Evolutionary conservation across 2,888 invertebrate species (phyloP).

Genomic region (Pegoplata infirma): DNA sequence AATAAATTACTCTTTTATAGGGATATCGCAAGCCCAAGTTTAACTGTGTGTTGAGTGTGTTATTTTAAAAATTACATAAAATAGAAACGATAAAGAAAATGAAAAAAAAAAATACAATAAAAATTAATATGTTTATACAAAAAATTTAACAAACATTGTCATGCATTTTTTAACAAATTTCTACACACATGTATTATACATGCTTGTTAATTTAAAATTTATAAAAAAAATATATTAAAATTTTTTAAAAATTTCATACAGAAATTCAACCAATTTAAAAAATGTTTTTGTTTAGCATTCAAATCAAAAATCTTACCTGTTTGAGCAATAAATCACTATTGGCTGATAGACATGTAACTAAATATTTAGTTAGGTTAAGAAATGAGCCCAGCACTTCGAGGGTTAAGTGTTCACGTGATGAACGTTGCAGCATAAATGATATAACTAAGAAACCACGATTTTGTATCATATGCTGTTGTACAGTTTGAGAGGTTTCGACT

Average conservation of each 20-base stretch:
- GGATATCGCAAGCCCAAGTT: slow-evolving; percentile 77
- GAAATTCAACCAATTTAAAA: not conserved
- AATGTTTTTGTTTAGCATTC: not conserved
- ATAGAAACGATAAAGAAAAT: slow-evolving; percentile 52
- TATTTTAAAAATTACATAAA: slow-evolving; percentile 43
- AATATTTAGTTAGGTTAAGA: slow-evolving; percentile 93
- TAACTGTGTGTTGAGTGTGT: slow-evolving; percentile 70
- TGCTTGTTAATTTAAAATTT: slow-evolving; percentile 31
- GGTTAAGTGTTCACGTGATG: slow-evolving; percentile 94
- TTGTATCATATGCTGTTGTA: slow-evolving; percentile 99
- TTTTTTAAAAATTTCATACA: not conserved
- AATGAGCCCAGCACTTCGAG: slow-evolving; percentile 95
- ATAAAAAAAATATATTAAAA: slow-evolving; percentile 8
- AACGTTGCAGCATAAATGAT: slow-evolving; percentile 96
- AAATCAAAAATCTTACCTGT: slow-evolving; percentile 83
- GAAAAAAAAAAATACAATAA: slow-evolving; percentile 36
- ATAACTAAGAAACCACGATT: slow-evolving; percentile 99
- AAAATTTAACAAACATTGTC: slow-evolving; percentile 43
- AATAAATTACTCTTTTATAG: slow-evolving; percentile 75
- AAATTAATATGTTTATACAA: slow-evolving; percentile 18
- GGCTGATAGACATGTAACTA: slow-evolving; percentile 94
- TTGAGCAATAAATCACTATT: slow-evolving; percentile 94
- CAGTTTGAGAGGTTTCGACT: slow-evolving; percentile 97
- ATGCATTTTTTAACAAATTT: slow-evolving; percentile 31
- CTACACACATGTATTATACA: slow-evolving; percentile 45